Percentiles rank a stretch among this genome's conserved stretches.
phyloP scores from a whole-genome alignment of 2,888 invertebrate genomes.

The Drosophila paramelanica region DNA sequence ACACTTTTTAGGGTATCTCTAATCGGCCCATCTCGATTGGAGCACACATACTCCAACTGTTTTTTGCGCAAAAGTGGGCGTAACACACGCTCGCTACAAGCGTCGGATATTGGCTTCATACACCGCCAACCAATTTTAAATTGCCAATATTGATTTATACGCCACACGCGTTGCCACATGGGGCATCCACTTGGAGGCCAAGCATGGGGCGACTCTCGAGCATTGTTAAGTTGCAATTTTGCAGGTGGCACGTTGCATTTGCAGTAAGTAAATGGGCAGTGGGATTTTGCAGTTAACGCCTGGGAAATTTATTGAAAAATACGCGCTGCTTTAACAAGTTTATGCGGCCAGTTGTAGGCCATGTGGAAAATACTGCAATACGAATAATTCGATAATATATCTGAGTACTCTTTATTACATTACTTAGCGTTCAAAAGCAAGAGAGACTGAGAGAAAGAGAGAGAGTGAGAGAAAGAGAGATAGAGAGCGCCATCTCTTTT shows the following conservation, averaged over 20 bases:
- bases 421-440: slow-evolving; percentile 53
- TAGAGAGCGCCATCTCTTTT: slow-evolving; percentile 20
- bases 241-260: slow-evolving; percentile 63
- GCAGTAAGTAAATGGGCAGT: slow-evolving; percentile 70
- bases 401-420: slow-evolving; percentile 43
- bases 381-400: slow-evolving; percentile 9
- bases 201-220: slow-evolving; percentile 56
- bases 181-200: slow-evolving; percentile 56
- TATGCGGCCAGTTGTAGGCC: slow-evolving; percentile 40
- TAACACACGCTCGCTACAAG: slow-evolving; percentile 51
- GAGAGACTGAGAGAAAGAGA: not conserved
- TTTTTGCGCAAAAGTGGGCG: slow-evolving; percentile 33
- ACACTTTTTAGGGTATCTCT: not conserved
- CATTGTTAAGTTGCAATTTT: slow-evolving; percentile 80
- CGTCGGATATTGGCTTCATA: slow-evolving; percentile 79
- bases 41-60: not conserved
- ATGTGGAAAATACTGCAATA: slow-evolving; percentile 2
- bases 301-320: slow-evolving; percentile 69
- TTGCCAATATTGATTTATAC: slow-evolving; percentile 81
- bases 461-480: not conserved
- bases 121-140: slow-evolving; percentile 80
- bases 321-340: slow-evolving; percentile 54
- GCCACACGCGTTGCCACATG: slow-evolving; percentile 74
- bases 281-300: slow-evolving; percentile 75
- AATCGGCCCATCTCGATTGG: not conserved